Evolutionary conservation across 2,888 invertebrate species (phyloP), one percentile per base, ranked within the genome.

Genomic region (Acleris sparsana): DNA sequence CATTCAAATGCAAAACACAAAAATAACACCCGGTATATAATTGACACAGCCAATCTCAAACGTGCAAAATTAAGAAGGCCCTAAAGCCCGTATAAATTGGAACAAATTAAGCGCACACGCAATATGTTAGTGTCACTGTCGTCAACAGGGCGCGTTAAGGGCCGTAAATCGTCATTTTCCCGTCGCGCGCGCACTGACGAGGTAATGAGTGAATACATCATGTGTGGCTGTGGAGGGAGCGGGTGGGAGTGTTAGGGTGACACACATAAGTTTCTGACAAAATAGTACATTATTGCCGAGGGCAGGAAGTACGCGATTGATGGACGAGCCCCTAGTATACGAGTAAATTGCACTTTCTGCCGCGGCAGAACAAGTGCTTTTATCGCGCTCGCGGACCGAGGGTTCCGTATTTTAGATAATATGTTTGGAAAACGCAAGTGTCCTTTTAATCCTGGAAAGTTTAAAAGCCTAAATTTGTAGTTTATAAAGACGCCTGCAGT

Each of bases 91-190:
- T 57, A 63, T 57, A 63, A 63, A 63, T 53, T 53, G 59, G 29
- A 59, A 53, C 53, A 67, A 62, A 63, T 68, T 55, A 64, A 53
- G 58, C 46, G 63, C 39, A 25, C 53, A 29, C 18, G 63, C 64
- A 53, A 56, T 64, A 65, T 52, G 58, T 66, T 58, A 52, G 58
- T 61, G 66, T 68, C 68, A 66, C 53, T 62, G 60, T 79, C 75
- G 73, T 69, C 68, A 69, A 66, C 53, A 53, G 70, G 71, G 52
- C 65, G 65, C 76, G 80, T 76, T 71, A 73, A 76, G 73, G 78
- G 74, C 77, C 82, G 76, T 85, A 85, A 85, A 85, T 85, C 80
- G 76, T 80, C 80, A 85, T 86, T 84, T 84, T 78, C 83, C 75
- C 83, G 83, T 84, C 84, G 73, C 75, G 68, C 66, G 69, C 74